A percentile compares a stretch with the other conserved stretches of the same genome.
These are phyloP conservation scores for Protomyctophum bolini DNA, from an alignment of 2,113 vertebrate species.

Conservation along the genomic window DNA sequence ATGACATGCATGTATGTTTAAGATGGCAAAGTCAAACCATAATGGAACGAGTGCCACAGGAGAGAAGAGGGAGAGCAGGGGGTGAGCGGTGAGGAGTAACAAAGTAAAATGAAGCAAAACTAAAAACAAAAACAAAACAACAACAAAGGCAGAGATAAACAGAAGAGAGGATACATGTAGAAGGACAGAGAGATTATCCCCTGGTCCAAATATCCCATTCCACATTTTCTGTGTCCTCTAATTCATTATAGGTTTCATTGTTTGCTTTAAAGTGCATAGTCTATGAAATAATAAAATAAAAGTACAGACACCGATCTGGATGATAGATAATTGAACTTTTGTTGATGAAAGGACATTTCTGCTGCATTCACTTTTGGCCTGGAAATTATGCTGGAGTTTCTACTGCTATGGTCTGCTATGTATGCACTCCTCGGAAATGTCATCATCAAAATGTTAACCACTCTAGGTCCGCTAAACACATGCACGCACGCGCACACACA, in stretches of 20 bases:
- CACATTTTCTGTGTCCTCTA: conserved; percentile 4
- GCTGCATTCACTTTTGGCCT: too few relatives aligned
- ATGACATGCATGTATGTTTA: conserved; percentile 75
- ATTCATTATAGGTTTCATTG: not conserved
- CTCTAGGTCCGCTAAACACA: conserved; percentile 4
- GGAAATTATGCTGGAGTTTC: too few relatives aligned
- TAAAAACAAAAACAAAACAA: conserved; percentile 63
- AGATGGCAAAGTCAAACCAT: conserved; percentile 71
- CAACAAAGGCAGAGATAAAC: conserved; percentile 51
- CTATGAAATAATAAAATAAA: too few relatives aligned
- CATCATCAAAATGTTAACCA: too few relatives aligned
- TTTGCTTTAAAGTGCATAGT: not conserved
- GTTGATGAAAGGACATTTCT: too few relatives aligned
- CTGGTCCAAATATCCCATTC: conserved; percentile 21
- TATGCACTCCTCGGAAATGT: too few relatives aligned
- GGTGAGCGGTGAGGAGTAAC: conserved; percentile 1
- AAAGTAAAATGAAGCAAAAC: conserved; percentile 62
- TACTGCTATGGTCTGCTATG: too few relatives aligned
- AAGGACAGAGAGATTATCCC: conserved; percentile 35
- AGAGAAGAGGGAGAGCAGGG: conserved; percentile 43
- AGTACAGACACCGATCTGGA: too few relatives aligned
- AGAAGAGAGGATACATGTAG: conserved; percentile 24
- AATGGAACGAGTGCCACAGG: conserved; percentile 61
- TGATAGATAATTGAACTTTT: too few relatives aligned
- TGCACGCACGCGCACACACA: conserved; percentile 9